A percentile compares a stretch with the other conserved stretches of the same genome.
Evolutionary conservation across 2,888 invertebrate genomes (phyloP).

Genomic region (Drosophila quinaria): DNA sequence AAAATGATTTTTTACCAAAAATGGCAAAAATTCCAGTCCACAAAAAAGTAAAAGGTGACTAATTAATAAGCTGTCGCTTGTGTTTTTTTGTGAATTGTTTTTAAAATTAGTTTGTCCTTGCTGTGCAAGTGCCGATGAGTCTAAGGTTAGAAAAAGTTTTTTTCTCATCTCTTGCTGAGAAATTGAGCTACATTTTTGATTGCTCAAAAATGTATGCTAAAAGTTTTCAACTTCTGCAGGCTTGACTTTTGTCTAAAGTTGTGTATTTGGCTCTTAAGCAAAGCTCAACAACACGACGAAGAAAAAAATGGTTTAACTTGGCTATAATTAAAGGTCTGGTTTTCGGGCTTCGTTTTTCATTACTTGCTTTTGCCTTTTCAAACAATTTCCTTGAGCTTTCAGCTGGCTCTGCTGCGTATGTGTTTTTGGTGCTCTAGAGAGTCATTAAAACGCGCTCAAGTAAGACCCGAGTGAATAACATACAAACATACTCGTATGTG

Average conservation of each 20-base stretch:
- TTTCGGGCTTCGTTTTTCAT: slow-evolving; percentile 41
- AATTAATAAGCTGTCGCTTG: slow-evolving; percentile 63
- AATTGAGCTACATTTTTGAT: slow-evolving; percentile 63
- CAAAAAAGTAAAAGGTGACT: slow-evolving; percentile 47
- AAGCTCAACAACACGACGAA: slow-evolving; percentile 19
- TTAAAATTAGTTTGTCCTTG: slow-evolving; percentile 1
- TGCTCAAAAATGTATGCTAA: slow-evolving; percentile 54
- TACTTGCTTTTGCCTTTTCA: slow-evolving; percentile 46
- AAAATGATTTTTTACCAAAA: slow-evolving; percentile 13
- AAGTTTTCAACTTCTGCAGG: slow-evolving; percentile 41
- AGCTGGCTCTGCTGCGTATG: slow-evolving; percentile 41
- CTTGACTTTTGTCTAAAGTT: slow-evolving; percentile 40
- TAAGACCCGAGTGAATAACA: slow-evolving; percentile 36
- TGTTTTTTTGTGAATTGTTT: slow-evolving; percentile 28
- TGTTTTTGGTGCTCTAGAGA: slow-evolving; percentile 67
- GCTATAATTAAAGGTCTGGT: slow-evolving; percentile 70
- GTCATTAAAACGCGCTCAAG: slow-evolving; percentile 73
- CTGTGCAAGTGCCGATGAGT: slow-evolving; percentile 13
- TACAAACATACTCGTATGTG: not conserved
- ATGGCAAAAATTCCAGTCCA: slow-evolving; percentile 2
- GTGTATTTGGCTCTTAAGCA: slow-evolving; percentile 26
- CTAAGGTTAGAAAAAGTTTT: slow-evolving; percentile 44
- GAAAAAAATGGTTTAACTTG: slow-evolving; percentile 54
- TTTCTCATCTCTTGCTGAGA: slow-evolving; percentile 24
- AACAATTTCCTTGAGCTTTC: slow-evolving; percentile 20